Conservation (phyloP, 37 sponge, comb jelly and placozoan species). For the Tethya wilhelma region DNA sequence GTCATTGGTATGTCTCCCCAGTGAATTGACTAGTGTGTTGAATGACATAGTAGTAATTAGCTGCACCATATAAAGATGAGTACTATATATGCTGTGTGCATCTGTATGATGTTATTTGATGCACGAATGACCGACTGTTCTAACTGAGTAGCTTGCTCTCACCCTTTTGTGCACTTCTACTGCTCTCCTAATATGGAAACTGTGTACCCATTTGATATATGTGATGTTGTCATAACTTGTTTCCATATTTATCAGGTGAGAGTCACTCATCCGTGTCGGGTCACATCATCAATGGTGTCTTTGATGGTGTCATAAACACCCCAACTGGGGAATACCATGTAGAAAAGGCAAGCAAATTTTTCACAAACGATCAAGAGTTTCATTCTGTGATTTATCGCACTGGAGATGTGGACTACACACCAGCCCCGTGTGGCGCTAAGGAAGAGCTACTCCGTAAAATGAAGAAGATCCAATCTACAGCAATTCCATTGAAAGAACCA, state of each 20-base stretch:
- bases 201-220: too few relatives aligned
- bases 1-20: constrained; percentile 18
- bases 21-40: neutral
- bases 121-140: too few relatives aligned
- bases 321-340: constrained; percentile 56
- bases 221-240: neutral
- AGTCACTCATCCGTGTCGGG: constrained; percentile 37
- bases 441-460: constrained; percentile 15
- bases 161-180: too few relatives aligned
- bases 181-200: too few relatives aligned
- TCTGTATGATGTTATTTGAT: neutral
- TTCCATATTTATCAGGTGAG: constrained; percentile 52
- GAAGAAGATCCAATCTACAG: constrained; percentile 17
- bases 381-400: constrained; percentile 62
- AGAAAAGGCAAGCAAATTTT: constrained; percentile 57
- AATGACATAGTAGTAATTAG: neutral
- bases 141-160: too few relatives aligned
- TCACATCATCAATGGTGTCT: constrained; percentile 63
- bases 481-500: constrained; percentile 14
- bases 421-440: constrained; percentile 26
- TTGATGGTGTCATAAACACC: constrained; percentile 55
- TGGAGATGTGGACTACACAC: constrained; percentile 13
- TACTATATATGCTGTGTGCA: neutral
- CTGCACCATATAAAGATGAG: neutral
- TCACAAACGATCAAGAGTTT: neutral